Evolutionary conservation across 2,113 vertebrate species (phyloP).

Genomic region (Pelvicachromis taeniatus): DNA sequence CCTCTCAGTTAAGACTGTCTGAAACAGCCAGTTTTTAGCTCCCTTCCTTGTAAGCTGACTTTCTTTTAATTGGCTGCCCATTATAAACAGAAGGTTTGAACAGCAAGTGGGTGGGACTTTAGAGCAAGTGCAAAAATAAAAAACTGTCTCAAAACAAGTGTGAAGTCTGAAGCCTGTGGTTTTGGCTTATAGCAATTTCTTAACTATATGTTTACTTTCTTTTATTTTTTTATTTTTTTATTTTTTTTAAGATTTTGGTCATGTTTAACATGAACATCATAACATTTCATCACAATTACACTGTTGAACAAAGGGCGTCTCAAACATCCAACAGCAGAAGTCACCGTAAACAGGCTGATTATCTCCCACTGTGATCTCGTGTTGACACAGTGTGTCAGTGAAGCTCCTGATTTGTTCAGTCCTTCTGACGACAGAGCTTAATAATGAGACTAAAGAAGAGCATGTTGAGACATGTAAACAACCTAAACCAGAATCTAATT

Average conservation of each 20-base stretch:
- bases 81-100: background rate
- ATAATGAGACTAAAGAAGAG: background rate
- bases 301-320: background rate
- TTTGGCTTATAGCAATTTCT: background rate
- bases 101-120: background rate
- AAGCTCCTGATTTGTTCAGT: conserved; percentile 30
- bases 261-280: background rate
- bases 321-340: background rate
- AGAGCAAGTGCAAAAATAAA: accelerated
- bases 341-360: conserved; percentile 14
- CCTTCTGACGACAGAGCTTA: background rate
- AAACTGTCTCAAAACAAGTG: background rate
- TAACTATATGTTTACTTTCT: background rate
- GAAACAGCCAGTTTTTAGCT: background rate
- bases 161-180: background rate
- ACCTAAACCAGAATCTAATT: background rate
- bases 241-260: background rate
- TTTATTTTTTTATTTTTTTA: no score
- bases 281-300: background rate
- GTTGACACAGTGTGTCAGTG: conserved; percentile 38
- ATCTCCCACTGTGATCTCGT: background rate
- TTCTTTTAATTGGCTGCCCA: background rate
- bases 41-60: accelerated
- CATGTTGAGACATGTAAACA: conserved; percentile 12
- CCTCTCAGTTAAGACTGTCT: background rate